Conservation (phyloP, 1,140 invertebrate genomes). For the Drosophila subpulchrella region DNA sequence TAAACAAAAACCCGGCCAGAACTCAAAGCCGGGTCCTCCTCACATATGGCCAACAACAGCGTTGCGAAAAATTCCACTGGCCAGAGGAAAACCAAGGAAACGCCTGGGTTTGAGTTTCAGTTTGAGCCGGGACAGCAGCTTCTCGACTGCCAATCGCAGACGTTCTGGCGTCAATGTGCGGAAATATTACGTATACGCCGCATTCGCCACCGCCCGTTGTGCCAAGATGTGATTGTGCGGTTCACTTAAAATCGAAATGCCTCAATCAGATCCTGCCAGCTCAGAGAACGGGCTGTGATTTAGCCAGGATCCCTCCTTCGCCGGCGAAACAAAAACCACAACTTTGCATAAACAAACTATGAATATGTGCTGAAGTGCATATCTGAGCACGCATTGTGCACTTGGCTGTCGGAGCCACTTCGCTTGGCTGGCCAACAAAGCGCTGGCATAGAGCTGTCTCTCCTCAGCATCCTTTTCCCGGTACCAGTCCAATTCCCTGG, state of each 20-base stretch:
- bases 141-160: constrained; percentile 18
- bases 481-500: neutral
- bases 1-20: constrained; percentile 1
- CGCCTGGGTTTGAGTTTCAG: constrained; percentile 9
- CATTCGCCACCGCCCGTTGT: neutral
- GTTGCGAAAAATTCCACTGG: constrained; percentile 7
- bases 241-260: constrained; percentile 40
- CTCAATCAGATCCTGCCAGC: constrained; percentile 36
- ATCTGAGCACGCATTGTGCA: constrained; percentile 22
- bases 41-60: neutral
- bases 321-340: constrained; percentile 13
- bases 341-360: constrained; percentile 50
- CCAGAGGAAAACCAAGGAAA: constrained; percentile 1
- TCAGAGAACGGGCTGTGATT: neutral
- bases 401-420: constrained; percentile 12
- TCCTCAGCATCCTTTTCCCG: neutral
- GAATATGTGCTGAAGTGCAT: constrained; percentile 15
- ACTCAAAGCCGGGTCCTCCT: neutral
- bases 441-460: constrained; percentile 20
- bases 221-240: constrained; percentile 7
- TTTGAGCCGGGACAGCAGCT: constrained; percentile 11
- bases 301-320: neutral
- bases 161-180: constrained; percentile 18
- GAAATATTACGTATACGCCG: constrained; percentile 47
- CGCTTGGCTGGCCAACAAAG: constrained; percentile 34